A percentile compares a stretch with the other conserved stretches of the same genome.
Evolutionary conservation across 2,797 vertebrate species (phyloP).

Genomic region (Hephaestus fuliginosus): DNA sequence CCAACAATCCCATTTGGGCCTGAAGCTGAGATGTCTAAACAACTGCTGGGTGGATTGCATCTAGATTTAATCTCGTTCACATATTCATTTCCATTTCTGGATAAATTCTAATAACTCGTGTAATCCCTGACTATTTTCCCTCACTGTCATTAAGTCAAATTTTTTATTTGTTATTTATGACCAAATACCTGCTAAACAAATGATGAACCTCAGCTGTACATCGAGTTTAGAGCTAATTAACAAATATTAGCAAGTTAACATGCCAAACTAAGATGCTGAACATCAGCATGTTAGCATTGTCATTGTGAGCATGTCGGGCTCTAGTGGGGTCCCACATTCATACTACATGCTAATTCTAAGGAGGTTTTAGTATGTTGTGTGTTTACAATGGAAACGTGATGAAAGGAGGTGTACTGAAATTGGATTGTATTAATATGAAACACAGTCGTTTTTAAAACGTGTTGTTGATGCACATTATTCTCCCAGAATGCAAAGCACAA

Average conservation of each 20-base stretch:
- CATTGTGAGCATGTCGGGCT: conserved; percentile 4
- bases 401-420: neutral
- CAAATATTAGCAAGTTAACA: neutral
- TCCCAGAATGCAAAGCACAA: conserved; percentile 40
- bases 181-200: conserved; percentile 3
- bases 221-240: neutral
- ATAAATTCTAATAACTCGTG: neutral
- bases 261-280: neutral
- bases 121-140: too few relatives aligned
- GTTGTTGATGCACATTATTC: conserved; percentile 22
- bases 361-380: neutral
- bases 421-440: neutral
- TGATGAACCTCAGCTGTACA: neutral
- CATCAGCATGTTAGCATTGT: neutral
- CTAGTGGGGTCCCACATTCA: neutral
- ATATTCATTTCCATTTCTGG: neutral
- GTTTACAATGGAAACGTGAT: neutral
- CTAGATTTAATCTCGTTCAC: neutral
- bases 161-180: neutral
- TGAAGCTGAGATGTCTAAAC: neutral
- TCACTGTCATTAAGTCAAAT: neutral
- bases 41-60: neutral
- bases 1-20: neutral
- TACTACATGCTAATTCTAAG: neutral
- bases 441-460: neutral